These are phyloP conservation scores for Elysia crispata DNA, from an alignment of 2,888 invertebrate species.

Conservation along the genomic window DNA sequence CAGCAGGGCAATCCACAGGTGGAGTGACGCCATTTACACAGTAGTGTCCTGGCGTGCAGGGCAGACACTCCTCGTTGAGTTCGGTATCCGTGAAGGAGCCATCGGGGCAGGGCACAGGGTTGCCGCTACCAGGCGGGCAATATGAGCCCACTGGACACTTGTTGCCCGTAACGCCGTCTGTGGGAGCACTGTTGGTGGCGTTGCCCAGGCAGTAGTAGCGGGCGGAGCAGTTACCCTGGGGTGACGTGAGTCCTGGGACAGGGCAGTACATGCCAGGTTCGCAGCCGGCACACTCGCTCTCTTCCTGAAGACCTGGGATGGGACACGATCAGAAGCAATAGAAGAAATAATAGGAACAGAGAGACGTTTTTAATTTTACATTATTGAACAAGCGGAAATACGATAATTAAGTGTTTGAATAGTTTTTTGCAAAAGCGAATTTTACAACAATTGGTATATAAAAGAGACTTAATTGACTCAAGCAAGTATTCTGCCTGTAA, in stretches of 20 bases:
- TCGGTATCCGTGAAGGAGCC: constrained; percentile 67
- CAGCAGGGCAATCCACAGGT: constrained; percentile 66
- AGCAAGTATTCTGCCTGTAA: no score
- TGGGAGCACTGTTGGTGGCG: constrained; percentile 60
- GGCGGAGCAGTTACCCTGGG: constrained; percentile 66
- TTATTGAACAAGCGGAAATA: background rate
- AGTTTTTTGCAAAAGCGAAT: no score
- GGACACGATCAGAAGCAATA: background rate
- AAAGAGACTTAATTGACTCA: no score
- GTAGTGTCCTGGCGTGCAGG: constrained; percentile 70
- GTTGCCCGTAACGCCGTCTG: constrained; percentile 65
- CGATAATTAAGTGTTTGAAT: no score
- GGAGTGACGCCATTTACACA: constrained; percentile 68
- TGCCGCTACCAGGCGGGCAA: constrained; percentile 68
- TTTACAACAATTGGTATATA: no score
- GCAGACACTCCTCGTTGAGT: constrained; percentile 60
- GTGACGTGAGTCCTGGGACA: constrained; percentile 62
- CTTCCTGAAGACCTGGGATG: constrained; percentile 60
- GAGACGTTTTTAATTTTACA: background rate
- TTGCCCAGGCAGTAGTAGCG: constrained; percentile 66
- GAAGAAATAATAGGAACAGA: no score
- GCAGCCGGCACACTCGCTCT: constrained; percentile 69
- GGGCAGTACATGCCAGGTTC: constrained; percentile 71
- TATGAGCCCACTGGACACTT: constrained; percentile 67
- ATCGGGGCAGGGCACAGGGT: constrained; percentile 64